A percentile compares a stretch with the other conserved stretches of the same genome.
Conservation (phyloP, 2,888 invertebrate genomes). For the Coenonympha arcania region DNA sequence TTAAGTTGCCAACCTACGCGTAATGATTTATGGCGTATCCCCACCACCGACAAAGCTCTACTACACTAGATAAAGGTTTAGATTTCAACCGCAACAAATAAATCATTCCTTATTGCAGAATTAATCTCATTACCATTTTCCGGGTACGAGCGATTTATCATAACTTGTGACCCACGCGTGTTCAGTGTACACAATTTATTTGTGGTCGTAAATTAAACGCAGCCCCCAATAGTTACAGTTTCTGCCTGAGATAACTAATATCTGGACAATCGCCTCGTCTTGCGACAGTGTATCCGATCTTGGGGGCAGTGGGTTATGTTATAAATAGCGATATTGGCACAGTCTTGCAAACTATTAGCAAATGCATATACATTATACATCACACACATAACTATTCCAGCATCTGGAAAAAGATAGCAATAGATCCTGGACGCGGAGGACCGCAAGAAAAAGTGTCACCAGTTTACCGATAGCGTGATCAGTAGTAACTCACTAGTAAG, state of each 20-base stretch:
- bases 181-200: slow-evolving; percentile 45
- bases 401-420: no score
- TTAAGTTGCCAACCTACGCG: no score
- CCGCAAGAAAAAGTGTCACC: no score
- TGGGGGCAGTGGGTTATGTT: slow-evolving; percentile 5
- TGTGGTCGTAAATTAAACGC: slow-evolving; percentile 22
- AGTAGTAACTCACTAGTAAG: no score
- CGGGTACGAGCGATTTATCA: slow-evolving; percentile 40
- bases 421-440: no score
- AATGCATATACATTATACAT: neutral
- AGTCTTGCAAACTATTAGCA: neutral
- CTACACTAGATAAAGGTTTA: neutral
- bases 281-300: slow-evolving; percentile 6
- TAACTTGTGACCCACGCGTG: slow-evolving; percentile 44
- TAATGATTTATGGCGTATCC: no score
- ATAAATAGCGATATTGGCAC: slow-evolving; percentile 8
- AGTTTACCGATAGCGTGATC: no score
- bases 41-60: no score
- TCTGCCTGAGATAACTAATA: slow-evolving; percentile 37
- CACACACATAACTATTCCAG: neutral
- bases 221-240: slow-evolving; percentile 33
- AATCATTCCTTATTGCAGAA: neutral
- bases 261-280: slow-evolving; percentile 31
- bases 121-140: slow-evolving; percentile 20
- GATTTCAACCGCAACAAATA: neutral